A percentile compares a stretch with the other conserved stretches of the same genome.
Conservation (phyloP, 2,797 vertebrate species). For the Mus caroli region DNA sequence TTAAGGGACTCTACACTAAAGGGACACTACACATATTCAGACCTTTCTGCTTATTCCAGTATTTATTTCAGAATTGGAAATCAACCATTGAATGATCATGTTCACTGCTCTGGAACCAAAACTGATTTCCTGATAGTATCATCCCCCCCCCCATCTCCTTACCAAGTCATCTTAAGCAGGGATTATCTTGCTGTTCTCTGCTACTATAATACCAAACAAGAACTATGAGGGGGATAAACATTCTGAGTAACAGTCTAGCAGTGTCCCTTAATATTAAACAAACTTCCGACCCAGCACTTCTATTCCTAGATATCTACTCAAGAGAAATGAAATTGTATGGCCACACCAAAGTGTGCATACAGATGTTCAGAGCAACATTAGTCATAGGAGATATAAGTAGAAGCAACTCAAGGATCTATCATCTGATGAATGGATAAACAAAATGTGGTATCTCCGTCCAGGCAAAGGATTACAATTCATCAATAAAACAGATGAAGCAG, state of each 20-base stretch:
- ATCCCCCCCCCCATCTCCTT: background rate
- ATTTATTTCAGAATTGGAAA: constrained; percentile 49
- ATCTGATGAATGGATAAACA: constrained; percentile 32
- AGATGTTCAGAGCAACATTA: constrained; percentile 15
- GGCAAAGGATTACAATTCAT: constrained; percentile 33
- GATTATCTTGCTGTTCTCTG: background rate
- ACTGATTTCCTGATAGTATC: constrained; percentile 8
- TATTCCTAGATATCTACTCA: constrained; percentile 21
- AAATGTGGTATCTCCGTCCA: constrained; percentile 1
- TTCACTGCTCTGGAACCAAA: background rate
- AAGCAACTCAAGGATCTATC: constrained; percentile 43
- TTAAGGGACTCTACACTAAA: background rate
- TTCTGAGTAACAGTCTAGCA: constrained; percentile 49
- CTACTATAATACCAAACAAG: constrained; percentile 38
- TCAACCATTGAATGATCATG: background rate
- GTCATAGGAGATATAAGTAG: constrained; percentile 10
- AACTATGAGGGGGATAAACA: background rate
- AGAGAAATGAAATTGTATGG: constrained; percentile 62
- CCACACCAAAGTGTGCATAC: background rate
- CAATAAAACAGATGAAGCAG: constrained; percentile 40
- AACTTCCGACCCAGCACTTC: background rate
- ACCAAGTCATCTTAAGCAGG: background rate
- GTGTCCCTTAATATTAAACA: constrained; percentile 23
- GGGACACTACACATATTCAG: background rate
- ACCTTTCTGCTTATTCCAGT: constrained; percentile 13